Evolutionary conservation across 2,888 invertebrate species (phyloP).

Genomic region (Sminthurides aquaticus): DNA sequence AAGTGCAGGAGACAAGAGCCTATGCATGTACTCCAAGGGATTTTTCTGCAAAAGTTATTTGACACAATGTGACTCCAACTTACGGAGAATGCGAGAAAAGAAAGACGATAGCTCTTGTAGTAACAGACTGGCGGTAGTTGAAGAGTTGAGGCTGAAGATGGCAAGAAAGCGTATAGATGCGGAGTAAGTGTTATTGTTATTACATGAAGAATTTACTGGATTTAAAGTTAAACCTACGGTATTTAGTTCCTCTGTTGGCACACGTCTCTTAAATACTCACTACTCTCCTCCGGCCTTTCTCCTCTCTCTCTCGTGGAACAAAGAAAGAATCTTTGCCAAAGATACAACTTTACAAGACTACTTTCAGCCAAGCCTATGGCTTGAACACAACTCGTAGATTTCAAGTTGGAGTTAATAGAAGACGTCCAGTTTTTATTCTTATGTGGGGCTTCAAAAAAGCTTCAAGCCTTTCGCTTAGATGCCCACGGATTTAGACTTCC

Average conservation of each 20-base stretch:
- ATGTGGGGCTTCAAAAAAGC: neutral
- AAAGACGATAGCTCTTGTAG: no score
- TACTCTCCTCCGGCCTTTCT: neutral
- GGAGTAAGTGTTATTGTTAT: conserved; percentile 24
- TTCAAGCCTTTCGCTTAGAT: neutral
- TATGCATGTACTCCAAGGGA: no score
- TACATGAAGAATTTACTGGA: conserved; percentile 20
- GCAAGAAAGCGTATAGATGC: neutral
- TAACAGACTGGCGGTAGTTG: no score
- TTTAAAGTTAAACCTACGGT: conserved; percentile 8
- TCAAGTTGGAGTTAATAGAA: no score
- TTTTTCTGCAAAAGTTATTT: neutral
- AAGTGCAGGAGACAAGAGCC: no score
- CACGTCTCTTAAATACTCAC: conserved; percentile 6
- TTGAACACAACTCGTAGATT: no score
- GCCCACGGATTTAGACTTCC: neutral
- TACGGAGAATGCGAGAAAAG: no score
- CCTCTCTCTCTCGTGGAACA: neutral
- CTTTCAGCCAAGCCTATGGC: neutral
- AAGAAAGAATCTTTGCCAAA: no score
- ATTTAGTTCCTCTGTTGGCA: conserved; percentile 7
- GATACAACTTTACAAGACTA: neutral
- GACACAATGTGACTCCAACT: no score
- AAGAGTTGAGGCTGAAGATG: no score
- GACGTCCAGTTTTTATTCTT: neutral